Evolutionary conservation across 2,888 invertebrate genomes (phyloP), one percentile per base, ranked within the genome.

Genomic region (Drosophila tanythrix): DNA sequence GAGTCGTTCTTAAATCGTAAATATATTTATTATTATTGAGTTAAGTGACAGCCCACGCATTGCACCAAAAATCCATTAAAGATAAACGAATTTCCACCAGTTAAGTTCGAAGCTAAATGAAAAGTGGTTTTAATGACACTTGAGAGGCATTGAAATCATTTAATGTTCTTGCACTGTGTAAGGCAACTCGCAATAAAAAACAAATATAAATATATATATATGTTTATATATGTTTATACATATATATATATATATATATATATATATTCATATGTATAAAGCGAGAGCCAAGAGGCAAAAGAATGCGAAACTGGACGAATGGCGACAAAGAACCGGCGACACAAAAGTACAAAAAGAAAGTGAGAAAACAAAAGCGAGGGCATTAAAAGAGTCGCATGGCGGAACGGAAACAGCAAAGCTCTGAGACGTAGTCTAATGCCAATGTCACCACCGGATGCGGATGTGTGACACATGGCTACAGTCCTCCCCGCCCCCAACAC

Each of bases 401-500:
- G 79, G 70, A 83, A 79, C 79, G 89, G 84, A 86, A 83, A 82
- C 69, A 65, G 57, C 79, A 89, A 83, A 71, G 67, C 87, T 73
- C 64, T 70, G 59, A 43, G 63, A 57, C 62, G 52, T 51, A 56
- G 68, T 33, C 83, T 88, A 83, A 85, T 86, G 83, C 76, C 89
- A 85, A 81, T 86, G 90, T 89, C 87, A 90, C 83, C 76, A 86
- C 74, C 87, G 86, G 84, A 89, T 57, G 38, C 38, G 75, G 33
- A 75, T 76, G 69, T 83, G 81, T 88, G 88, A 78, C 88, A 89
- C 82, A 84, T 87, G 89, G 82, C 70, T 51, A 31, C 35, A 48
- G 36, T 52, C 6, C 27, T 15, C 35, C 25, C 15, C 21, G 11
- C 33, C 25, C 25, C n/a, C n/a, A n/a, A 38, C 35, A 64, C 43